Evolutionary conservation across 1,140 invertebrate genomes (phyloP), one percentile per base, ranked within the genome.

Genomic region (Euura saliciscinereae): DNA sequence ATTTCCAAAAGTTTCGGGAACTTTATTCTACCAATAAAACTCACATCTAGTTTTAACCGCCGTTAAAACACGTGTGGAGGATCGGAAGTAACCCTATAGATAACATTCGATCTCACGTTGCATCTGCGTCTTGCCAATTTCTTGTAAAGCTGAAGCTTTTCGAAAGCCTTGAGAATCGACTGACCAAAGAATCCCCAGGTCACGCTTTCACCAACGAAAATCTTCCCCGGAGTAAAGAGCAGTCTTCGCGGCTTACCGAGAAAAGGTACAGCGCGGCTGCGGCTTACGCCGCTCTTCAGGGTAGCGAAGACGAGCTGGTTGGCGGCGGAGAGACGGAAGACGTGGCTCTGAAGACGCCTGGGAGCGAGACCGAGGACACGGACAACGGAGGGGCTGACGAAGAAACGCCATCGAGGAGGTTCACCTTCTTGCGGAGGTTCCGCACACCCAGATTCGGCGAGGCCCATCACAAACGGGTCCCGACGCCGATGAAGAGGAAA

Each of bases 401-500:
- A 28, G 73, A 74, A 42, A 71, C 73, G 43, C 43, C 74, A 42
- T 43, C 73, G n/a, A 42, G 79, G 84, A 79, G 84, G 11, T 83
- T 90, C 71, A 88, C 87, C 10, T 90, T 90, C 74, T 79, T 90
- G 28, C 84, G 88, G 43, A 82, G 87, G n/a, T 84, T 89, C 68
- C 83, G 88, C 1, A 84, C 83, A 44, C 89, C 89, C 3, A 80
- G 89, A 45, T 90, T 89, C 76, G 88, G 86, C 71, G 89, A 91
- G 77, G 87, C 89, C 0, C 90, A 91, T 74, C 90, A 91, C 79
- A 89, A 90, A 76, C 82, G 90, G 45, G 89, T 90, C 7, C 90
- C 91, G 2, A 91, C 90, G 10, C 90, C 91, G 59, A 86, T 91
- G 79, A 90, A 90, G 72, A 77, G 87, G 70, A 90, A 89, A 73